Conservation (phyloP, 2,797 vertebrate genomes). For the Chromobotia macracanthus region DNA sequence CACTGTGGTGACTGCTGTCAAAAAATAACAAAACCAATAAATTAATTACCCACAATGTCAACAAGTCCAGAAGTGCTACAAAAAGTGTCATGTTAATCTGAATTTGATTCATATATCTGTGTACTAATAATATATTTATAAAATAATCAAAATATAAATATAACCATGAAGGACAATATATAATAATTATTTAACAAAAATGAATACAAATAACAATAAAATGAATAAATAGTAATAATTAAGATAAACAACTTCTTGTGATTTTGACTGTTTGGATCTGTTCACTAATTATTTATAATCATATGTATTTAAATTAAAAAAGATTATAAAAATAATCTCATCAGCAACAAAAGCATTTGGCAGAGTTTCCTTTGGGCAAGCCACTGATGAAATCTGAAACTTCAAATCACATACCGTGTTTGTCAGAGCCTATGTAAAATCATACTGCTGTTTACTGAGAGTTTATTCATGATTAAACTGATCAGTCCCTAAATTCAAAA, state of each 20-base stretch:
- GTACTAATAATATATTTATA: too few relatives aligned
- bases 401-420: constrained; percentile 53
- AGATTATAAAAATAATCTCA: not conserved
- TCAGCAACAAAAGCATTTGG: constrained; percentile 50
- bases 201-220: too few relatives aligned
- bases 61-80: constrained; percentile 2
- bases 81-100: constrained; percentile 1
- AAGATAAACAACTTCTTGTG: not conserved
- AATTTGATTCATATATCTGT: too few relatives aligned
- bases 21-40: constrained; percentile 50
- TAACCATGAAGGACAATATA: too few relatives aligned
- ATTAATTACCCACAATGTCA: constrained; percentile 34
- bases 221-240: too few relatives aligned
- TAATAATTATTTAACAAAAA: too few relatives aligned
- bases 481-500: constrained; percentile 37
- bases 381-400: constrained; percentile 53
- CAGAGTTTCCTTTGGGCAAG: constrained; percentile 47
- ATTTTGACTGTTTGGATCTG: not conserved
- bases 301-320: not conserved
- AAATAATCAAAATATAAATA: too few relatives aligned
- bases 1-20: constrained; percentile 46
- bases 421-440: constrained; percentile 38
- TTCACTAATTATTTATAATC: not conserved
- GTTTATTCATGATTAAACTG: constrained; percentile 40
- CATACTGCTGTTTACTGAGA: constrained; percentile 43